These are phyloP conservation scores for Apocrypta bakeri DNA, from an alignment of 1,140 invertebrate species.

Conservation along the genomic window DNA sequence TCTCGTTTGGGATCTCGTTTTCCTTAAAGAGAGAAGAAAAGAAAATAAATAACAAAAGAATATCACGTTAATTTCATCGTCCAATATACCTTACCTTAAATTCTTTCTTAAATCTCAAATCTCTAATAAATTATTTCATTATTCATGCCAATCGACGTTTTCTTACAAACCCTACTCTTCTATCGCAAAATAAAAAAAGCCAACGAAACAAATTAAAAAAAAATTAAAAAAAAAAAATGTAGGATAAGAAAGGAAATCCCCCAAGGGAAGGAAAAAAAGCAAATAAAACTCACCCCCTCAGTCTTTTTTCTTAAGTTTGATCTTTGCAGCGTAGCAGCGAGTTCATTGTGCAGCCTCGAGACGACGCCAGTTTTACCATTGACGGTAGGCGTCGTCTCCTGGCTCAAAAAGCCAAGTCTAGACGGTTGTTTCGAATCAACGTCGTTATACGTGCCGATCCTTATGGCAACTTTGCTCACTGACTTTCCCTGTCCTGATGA, in stretches of 20 bases:
- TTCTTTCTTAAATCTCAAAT: no score
- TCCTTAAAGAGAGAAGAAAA: no score
- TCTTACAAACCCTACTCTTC: slow-evolving; percentile 46
- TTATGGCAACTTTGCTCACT: slow-evolving; percentile 68
- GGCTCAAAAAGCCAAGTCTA: slow-evolving; percentile 80
- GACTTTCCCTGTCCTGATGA: slow-evolving; percentile 48
- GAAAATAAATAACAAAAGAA: no score
- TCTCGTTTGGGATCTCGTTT: slow-evolving; percentile 47
- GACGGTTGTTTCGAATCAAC: slow-evolving; percentile 78
- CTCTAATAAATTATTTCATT: neutral
- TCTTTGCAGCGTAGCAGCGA: slow-evolving; percentile 82
- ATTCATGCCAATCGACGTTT: slow-evolving; percentile 17
- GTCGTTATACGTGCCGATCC: slow-evolving; percentile 68
- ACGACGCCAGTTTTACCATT: slow-evolving; percentile 72
- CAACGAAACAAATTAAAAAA: slow-evolving; percentile 14
- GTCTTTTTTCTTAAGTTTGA: slow-evolving; percentile 83
- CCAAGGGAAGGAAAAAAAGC: neutral
- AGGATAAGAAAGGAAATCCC: neutral
- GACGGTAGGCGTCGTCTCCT: slow-evolving; percentile 55
- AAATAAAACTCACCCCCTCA: slow-evolving; percentile 76
- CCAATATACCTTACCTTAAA: no score
- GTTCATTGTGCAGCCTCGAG: slow-evolving; percentile 82
- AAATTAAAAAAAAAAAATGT: neutral
- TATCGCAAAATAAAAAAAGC: neutral
- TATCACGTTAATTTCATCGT: neutral